A percentile compares a stretch with the other conserved stretches of the same genome.
Conservation (phyloP, 2,797 vertebrate species). For the Clarias fuscus region DNA sequence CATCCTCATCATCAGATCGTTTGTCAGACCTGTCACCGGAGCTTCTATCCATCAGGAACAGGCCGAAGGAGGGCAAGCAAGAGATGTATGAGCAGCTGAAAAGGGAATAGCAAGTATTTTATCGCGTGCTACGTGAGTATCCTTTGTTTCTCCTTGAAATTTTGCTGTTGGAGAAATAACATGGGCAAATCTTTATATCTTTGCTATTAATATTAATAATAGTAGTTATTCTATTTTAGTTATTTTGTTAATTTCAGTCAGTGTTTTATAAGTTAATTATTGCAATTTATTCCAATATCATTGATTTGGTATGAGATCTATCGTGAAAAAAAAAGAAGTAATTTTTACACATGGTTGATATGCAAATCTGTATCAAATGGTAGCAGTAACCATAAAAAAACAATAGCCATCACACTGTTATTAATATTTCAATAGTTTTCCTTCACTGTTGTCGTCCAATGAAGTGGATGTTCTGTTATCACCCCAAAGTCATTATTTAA, state of each 20-base stretch:
- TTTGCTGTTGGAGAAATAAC: neutral
- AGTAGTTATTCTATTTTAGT: neutral
- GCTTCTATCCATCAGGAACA: conserved; percentile 28
- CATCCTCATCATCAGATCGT: conserved; percentile 22
- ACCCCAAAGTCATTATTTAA: neutral
- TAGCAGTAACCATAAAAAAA: neutral
- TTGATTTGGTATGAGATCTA: too few species aligned
- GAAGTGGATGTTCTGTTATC: neutral
- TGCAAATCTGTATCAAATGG: neutral
- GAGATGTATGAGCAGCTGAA: neutral
- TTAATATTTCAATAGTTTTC: neutral
- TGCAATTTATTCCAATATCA: neutral
- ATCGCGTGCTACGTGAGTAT: conserved; percentile 43
- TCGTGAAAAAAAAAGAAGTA: neutral
- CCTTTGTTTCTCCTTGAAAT: neutral
- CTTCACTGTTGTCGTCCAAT: neutral
- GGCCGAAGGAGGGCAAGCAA: conserved; percentile 4
- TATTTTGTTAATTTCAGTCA: neutral
- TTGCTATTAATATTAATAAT: neutral
- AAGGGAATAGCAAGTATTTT: neutral
- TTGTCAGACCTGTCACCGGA: neutral
- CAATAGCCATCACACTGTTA: neutral
- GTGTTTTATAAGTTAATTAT: neutral
- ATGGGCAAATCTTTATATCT: neutral
- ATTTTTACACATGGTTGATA: neutral